These are phyloP conservation scores for Halisarca cf. caerulea DNA, from an alignment of 37 sponge, comb jelly and placozoan genomes.

Conservation along the genomic window DNA sequence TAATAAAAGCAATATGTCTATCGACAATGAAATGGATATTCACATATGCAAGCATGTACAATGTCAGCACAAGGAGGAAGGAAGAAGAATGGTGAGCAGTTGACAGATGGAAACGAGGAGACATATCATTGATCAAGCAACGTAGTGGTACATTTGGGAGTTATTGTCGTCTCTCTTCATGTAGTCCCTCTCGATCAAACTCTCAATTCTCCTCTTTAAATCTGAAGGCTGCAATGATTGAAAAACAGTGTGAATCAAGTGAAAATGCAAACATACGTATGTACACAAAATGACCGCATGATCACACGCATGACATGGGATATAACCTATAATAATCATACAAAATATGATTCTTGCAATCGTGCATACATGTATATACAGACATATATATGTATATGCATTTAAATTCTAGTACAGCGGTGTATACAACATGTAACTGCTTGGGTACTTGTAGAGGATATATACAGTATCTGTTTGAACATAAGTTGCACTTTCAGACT, in stretches of 20 bases:
- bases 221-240: conserved; percentile 93
- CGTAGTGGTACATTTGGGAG: conserved; percentile 89
- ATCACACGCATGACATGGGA: too few relatives aligned
- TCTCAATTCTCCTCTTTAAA: conserved; percentile 97
- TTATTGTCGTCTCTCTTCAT: conserved; percentile 84
- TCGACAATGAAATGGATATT: too few relatives aligned
- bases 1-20: too few relatives aligned
- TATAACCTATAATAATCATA: too few relatives aligned
- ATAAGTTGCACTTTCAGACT: too few relatives aligned
- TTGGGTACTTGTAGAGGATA: too few relatives aligned
- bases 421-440: not conserved
- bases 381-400: conserved; percentile 2
- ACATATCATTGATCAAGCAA: conserved; percentile 61
- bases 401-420: not conserved
- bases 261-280: not conserved
- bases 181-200: conserved; percentile 97
- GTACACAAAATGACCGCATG: too few relatives aligned
- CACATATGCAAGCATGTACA: not conserved
- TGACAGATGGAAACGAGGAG: too few relatives aligned
- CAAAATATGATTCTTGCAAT: too few relatives aligned
- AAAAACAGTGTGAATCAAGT: not conserved
- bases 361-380: too few relatives aligned
- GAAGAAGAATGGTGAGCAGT: not conserved
- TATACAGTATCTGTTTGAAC: too few relatives aligned
- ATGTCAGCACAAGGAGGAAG: not conserved